Conservation (phyloP, 2,113 vertebrate species). For the Erythrocebus patas region DNA sequence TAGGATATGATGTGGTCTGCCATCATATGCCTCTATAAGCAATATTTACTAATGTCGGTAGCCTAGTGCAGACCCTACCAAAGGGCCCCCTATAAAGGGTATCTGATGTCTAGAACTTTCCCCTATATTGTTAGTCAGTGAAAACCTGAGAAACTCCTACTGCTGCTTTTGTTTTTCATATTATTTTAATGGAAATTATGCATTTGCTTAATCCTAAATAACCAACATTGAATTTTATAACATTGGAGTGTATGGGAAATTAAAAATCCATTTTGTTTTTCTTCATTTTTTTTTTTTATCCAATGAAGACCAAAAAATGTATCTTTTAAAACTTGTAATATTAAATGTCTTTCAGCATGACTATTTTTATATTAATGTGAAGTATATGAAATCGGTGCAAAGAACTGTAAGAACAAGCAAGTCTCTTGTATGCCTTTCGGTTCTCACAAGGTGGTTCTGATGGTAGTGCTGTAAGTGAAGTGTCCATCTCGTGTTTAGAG, state of each 20-base stretch:
- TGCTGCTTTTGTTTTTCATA: neutral
- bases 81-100: neutral
- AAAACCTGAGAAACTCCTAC: neutral
- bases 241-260: neutral
- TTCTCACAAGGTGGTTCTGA: neutral
- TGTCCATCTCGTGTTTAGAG: neutral
- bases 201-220: neutral
- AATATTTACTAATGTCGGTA: neutral
- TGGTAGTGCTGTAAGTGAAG: neutral
- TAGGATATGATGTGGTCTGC: neutral
- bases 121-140: neutral
- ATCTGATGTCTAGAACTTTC: neutral
- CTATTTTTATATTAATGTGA: neutral
- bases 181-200: neutral
- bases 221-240: neutral
- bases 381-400: neutral
- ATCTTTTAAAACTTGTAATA: neutral
- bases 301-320: neutral
- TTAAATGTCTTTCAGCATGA: neutral
- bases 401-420: neutral
- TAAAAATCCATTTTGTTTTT: slow-evolving; percentile 1
- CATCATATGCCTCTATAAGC: neutral
- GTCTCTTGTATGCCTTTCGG: neutral
- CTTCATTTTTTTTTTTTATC: neutral
- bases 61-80: neutral